Base-by-base conservation (phyloP, 2,797 vertebrate species). In the Zalophus californianus region DNA sequence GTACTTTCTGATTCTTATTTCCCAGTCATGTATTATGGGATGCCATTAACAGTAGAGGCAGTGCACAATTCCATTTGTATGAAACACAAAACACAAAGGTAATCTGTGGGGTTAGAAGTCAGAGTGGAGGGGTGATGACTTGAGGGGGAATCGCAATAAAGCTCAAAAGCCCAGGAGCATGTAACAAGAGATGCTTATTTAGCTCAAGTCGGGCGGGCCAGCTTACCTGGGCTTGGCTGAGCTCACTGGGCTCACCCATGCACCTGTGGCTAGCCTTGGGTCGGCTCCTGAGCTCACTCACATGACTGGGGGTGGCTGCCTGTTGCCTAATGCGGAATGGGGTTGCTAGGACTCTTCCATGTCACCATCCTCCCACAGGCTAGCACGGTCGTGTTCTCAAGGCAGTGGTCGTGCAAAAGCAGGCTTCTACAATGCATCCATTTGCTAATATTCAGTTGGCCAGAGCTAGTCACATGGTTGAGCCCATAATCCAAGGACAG, bases 221-320 rank as follows among this genome's bases (percentile, higher is more conserved):
- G 75, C 44, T 62, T n/a, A 1, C 58, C 27, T 60, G 16, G 89
- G 16, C 29, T 29, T 20, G 27, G 56, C 94, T 44, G 35, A 18
- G 79, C 60, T 14, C 16, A 2, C 54, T 29, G 44, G 73, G 73
- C 15, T 62, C 27, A 1, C 5, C 7, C 1, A 0, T 9, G 35
- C 41, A 13, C 23, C 60, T 15, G 41, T 7, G 64, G 41, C 50
- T 41, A 41, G 29, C 52, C 86, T 54, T 7, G 20, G 52, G n/a
- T 38, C 12, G 12, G 70, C 8, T 70, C 58, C 12, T 25, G 60
- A 18, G n/a, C 54, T 79, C 54, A 32, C 60, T 62, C 62, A 6
- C 25, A 1, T 5, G 50, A 11, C 21, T 0, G 15, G 44, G 25
- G 5, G 9, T 13, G 32, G 50, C 87, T 0, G 38, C 70, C 38